Evolutionary conservation across 2,113 vertebrate species (phyloP).

Genomic region (Ailurus styani): DNA sequence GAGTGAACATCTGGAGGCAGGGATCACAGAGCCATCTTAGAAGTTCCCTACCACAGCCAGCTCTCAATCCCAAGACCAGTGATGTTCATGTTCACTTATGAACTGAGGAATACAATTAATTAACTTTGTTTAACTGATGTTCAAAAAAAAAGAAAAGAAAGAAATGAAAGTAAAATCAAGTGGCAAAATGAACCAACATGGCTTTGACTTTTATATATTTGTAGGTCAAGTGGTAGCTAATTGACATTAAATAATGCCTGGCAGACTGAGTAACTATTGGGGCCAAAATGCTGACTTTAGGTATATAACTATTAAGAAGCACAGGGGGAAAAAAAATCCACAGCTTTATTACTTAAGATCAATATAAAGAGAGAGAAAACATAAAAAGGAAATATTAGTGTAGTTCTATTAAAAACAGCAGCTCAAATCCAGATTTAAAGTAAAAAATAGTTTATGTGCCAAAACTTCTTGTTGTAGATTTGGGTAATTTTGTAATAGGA

Average conservation of each 20-base stretch:
- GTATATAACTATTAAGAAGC: neutral
- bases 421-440: neutral
- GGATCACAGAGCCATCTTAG: no score
- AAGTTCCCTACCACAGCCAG: neutral
- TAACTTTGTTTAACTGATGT: neutral
- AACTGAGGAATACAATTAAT: neutral
- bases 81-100: accelerated
- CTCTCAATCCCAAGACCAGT: no score
- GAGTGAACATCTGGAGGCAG: neutral
- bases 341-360: neutral
- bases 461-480: neutral
- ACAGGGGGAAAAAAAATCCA: neutral
- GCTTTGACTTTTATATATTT: neutral
- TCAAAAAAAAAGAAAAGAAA: neutral
- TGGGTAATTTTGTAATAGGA: neutral
- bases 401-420: neutral
- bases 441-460: neutral
- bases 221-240: neutral
- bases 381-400: neutral
- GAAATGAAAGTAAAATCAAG: neutral
- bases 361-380: neutral
- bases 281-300: neutral
- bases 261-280: neutral
- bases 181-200: neutral
- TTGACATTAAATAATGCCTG: neutral